Percentiles rank a stretch among this genome's conserved stretches.
phyloP scores from a whole-genome alignment of 2,113 vertebrate genomes.

The Irena cyanogastra region DNA sequence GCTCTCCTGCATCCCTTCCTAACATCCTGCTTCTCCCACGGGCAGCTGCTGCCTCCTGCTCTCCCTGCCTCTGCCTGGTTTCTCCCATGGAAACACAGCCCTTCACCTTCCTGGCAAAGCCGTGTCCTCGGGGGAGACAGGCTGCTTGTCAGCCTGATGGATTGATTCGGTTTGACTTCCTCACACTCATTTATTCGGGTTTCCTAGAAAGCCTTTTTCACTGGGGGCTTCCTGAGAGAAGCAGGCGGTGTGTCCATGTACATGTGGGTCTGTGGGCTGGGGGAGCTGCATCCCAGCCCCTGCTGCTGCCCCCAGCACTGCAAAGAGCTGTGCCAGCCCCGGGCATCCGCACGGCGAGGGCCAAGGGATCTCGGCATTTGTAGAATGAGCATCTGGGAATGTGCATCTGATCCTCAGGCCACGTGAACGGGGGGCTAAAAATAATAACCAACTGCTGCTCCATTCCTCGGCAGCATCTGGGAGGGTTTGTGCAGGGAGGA shows the following conservation, averaged over 20 bases:
- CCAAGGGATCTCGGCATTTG: not conserved
- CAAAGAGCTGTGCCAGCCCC: accelerated
- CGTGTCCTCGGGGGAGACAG: accelerated
- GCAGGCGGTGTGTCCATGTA: not conserved
- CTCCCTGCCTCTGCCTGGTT: not conserved
- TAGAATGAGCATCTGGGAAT: conserved; percentile 54
- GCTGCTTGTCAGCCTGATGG: not conserved
- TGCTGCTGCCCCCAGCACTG: not conserved
- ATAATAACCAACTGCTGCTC: conserved; percentile 26
- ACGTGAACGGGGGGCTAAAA: conserved; percentile 60
- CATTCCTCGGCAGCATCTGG: not conserved
- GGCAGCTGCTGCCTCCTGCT: not conserved
- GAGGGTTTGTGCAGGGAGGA: not conserved
- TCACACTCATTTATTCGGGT: not conserved
- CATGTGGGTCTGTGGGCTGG: accelerated
- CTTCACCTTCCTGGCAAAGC: not conserved
- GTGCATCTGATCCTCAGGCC: conserved; percentile 43
- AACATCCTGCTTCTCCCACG: accelerated
- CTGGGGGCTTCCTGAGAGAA: not conserved
- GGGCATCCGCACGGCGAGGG: accelerated
- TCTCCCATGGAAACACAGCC: not conserved
- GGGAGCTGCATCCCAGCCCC: not conserved
- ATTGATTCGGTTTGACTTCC: conserved; percentile 3
- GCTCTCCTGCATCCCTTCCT: not conserved
- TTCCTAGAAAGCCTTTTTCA: conserved; percentile 43